Base-by-base conservation (phyloP, 2,797 vertebrate genomes). In the Myotis findleyi region DNA sequence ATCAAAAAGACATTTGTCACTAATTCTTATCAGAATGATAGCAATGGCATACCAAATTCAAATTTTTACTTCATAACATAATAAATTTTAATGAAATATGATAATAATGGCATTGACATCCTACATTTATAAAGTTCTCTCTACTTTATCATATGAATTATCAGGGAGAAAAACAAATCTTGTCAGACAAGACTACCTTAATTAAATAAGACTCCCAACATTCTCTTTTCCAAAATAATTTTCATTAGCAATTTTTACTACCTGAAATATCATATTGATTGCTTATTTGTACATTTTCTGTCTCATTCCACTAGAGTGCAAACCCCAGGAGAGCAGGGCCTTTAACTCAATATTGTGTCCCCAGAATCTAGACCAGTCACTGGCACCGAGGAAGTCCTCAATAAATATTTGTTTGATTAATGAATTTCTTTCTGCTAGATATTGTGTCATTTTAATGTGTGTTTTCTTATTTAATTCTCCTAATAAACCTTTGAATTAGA, bases 11-110 rank as follows among this genome's bases (percentile, higher is more conserved):
- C 11, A 66, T 47, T 47, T 44, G 20, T 21, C 51, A 53, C 25
- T 44, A 55, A 27, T 79, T 93, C 89, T 89, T 82, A 89, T 93
- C 27, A 87, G 4, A 91, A 83, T 59, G 44, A 36, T 91, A 71
- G 12, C 51, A 72, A 89, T 57, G 33, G 7, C 14, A 79, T 47
- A 30, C 7, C 55, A 79, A 82, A 66, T 33, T 72, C 12, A 89
- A 89, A 64, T 47, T 53, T 20, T 75, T 80, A 20, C 38, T 91
- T 77, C 21, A 41, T 76, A 73, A 41, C 5, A 9, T 83, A 64
- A 49, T 55, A 33, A 8, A 38, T 71, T 73, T 72, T 82, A 81
- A 83, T 57, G 59, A 89, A 64, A 68, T 59, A 41, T 13, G 10
- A 33, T 38, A 27, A 68, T 47, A 79, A 64, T 41, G 30, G 17